These are phyloP conservation scores for Gymnosoma rotundatum DNA, from an alignment of 2,888 invertebrate genomes.

Conservation along the genomic window DNA sequence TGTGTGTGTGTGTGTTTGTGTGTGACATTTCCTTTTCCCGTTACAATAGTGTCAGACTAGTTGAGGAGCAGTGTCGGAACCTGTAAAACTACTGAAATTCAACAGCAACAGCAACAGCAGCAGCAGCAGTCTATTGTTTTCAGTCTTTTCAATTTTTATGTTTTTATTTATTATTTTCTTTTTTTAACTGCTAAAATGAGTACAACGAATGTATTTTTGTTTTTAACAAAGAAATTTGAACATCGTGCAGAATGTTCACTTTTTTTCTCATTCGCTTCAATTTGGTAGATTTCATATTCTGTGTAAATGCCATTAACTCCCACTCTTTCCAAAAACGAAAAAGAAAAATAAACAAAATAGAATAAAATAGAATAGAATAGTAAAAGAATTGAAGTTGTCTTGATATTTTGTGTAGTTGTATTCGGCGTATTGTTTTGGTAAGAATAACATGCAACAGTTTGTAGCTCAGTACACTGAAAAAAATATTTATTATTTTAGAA, in stretches of 20 bases:
- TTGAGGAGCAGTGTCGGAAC: slow-evolving; percentile 69
- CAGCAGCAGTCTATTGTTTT: slow-evolving; percentile 47
- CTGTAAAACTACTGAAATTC: slow-evolving; percentile 65
- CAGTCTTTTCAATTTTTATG: slow-evolving; percentile 26
- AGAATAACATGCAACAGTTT: slow-evolving; percentile 64
- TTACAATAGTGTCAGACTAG: slow-evolving; percentile 68
- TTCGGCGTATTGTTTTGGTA: slow-evolving; percentile 34
- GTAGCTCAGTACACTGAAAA: not conserved
- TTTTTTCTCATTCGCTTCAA: not conserved
- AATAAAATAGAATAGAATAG: too few relatives aligned
- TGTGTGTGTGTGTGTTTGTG: not conserved
- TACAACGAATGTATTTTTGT: slow-evolving; percentile 62
- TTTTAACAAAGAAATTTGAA: slow-evolving; percentile 59
- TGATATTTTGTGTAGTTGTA: slow-evolving; percentile 17
- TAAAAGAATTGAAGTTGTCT: slow-evolving; percentile 28
- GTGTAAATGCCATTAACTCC: slow-evolving; percentile 44
- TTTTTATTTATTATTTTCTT: slow-evolving; percentile 73
- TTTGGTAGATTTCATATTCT: slow-evolving; percentile 20
- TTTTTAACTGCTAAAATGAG: slow-evolving; percentile 58
- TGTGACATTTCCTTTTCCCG: slow-evolving; percentile 68
- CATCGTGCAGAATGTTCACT: slow-evolving; percentile 20
- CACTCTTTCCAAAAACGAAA: slow-evolving; percentile 11
- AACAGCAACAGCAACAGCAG: slow-evolving; percentile 36
- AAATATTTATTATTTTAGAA: not conserved
- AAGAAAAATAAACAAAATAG: too few relatives aligned